Conservation (phyloP, 2,888 invertebrate genomes). For the Meta bourneti region DNA sequence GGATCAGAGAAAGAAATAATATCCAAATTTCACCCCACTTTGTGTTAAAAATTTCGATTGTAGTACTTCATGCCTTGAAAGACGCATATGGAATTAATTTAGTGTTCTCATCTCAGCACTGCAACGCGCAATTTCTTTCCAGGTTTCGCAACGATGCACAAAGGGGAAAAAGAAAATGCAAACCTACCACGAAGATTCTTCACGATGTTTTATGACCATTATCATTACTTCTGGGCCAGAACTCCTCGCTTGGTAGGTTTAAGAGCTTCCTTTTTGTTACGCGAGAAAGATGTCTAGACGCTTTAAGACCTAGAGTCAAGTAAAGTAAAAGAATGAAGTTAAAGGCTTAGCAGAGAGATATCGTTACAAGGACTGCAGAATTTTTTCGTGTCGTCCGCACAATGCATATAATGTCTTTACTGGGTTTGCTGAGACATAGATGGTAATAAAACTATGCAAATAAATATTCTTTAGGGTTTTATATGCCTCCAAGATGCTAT, state of each 20-base stretch:
- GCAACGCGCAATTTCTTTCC: too few relatives aligned
- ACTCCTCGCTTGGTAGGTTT: neutral
- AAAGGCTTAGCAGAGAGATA: neutral
- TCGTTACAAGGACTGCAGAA: neutral
- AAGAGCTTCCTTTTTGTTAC: constrained; percentile 14
- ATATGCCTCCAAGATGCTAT: neutral
- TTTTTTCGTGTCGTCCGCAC: neutral
- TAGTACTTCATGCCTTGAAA: too few relatives aligned
- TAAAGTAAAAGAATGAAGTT: neutral
- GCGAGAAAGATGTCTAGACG: neutral
- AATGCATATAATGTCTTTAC: neutral
- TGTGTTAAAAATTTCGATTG: too few relatives aligned
- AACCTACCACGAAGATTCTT: neutral
- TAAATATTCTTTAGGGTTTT: neutral
- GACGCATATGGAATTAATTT: too few relatives aligned
- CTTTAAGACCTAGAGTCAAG: neutral
- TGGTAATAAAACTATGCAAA: neutral
- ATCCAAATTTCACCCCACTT: too few relatives aligned
- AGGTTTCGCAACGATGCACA: too few relatives aligned
- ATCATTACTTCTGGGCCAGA: neutral
- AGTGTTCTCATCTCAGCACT: too few relatives aligned
- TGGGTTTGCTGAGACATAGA: neutral
- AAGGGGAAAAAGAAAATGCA: neutral
- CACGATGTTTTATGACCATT: neutral
- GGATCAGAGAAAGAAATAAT: too few relatives aligned